A percentile compares a stretch with the other conserved stretches of the same genome.
These are phyloP conservation scores for Poecilia latipinna DNA, from an alignment of 2,113 vertebrate genomes.

Conservation along the genomic window DNA sequence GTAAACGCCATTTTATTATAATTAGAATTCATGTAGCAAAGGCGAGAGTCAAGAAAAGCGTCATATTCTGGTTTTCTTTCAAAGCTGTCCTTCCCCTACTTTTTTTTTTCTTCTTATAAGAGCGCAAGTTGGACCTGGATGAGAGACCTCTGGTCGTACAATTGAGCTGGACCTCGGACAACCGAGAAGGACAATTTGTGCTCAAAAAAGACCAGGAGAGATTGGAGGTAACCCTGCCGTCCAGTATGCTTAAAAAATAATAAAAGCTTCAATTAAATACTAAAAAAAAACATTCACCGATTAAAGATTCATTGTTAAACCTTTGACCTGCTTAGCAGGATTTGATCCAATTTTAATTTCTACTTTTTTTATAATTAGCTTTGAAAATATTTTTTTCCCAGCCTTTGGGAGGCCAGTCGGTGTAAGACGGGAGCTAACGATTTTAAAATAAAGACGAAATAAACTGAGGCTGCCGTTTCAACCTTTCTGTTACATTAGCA, in stretches of 20 bases:
- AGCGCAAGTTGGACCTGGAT: constrained; percentile 87
- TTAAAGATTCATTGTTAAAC: not conserved
- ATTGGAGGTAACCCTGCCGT: constrained; percentile 77
- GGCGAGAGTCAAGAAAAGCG: no score
- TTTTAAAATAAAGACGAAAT: no score
- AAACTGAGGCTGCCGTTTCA: no score
- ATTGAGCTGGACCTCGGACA: constrained; percentile 91
- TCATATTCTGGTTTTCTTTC: not conserved
- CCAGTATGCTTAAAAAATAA: not conserved
- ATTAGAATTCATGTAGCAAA: not conserved
- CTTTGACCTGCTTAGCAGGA: no score
- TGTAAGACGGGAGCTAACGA: no score
- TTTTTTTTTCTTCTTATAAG: constrained; percentile 61
- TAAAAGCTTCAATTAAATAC: not conserved
- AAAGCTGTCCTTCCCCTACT: not conserved
- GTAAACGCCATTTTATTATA: not conserved
- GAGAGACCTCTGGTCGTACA: constrained; percentile 94
- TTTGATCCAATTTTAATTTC: no score
- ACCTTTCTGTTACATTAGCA: no score
- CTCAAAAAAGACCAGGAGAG: constrained; percentile 87
- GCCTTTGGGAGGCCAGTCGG: no score
- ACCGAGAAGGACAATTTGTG: constrained; percentile 90
- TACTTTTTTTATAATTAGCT: not conserved
- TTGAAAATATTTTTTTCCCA: not conserved
- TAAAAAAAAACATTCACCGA: not conserved